Percentiles rank a stretch among this genome's conserved stretches.
These are phyloP conservation scores for Helleia helle DNA, from an alignment of 2,888 invertebrate species.

Conservation along the genomic window DNA sequence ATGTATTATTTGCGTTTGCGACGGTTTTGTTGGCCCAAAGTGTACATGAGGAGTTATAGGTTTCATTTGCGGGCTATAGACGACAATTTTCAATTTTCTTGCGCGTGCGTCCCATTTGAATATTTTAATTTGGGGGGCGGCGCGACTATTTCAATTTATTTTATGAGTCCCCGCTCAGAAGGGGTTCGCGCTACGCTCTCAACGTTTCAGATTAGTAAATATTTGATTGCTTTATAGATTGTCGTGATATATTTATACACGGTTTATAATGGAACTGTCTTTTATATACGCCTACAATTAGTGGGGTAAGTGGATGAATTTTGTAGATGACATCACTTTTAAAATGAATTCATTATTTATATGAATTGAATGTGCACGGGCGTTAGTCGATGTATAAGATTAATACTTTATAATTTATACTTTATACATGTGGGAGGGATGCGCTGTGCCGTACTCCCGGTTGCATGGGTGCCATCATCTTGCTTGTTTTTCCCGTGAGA, in stretches of 20 bases:
- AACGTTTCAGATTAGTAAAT: conserved; percentile 72
- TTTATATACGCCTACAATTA: conserved; percentile 1
- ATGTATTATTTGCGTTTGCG: too few species aligned
- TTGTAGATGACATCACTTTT: background rate
- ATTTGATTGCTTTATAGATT: conserved; percentile 73
- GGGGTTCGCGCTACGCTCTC: conserved; percentile 63
- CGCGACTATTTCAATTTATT: conserved; percentile 75
- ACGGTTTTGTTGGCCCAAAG: conserved; percentile 31
- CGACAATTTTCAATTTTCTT: conserved; percentile 75
- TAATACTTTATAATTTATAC: too few species aligned
- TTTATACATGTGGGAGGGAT: too few species aligned
- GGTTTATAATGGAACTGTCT: conserved; percentile 2
- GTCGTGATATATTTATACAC: conserved; percentile 40
- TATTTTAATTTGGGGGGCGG: conserved; percentile 75
- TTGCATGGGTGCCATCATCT: too few species aligned
- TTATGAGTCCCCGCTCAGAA: conserved; percentile 69
- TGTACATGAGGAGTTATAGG: conserved; percentile 69
- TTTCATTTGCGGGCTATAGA: conserved; percentile 75
- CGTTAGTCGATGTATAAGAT: too few species aligned
- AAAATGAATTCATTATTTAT: conserved; percentile 1
- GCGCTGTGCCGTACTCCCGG: too few species aligned
- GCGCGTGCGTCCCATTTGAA: conserved; percentile 75
- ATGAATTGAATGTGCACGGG: too few species aligned
- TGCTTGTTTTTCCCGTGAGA: too few species aligned
- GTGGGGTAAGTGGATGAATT: conserved; percentile 2